phyloP scores from a whole-genome alignment of 2,888 invertebrate genomes.

The Chymomyza amoena region DNA sequence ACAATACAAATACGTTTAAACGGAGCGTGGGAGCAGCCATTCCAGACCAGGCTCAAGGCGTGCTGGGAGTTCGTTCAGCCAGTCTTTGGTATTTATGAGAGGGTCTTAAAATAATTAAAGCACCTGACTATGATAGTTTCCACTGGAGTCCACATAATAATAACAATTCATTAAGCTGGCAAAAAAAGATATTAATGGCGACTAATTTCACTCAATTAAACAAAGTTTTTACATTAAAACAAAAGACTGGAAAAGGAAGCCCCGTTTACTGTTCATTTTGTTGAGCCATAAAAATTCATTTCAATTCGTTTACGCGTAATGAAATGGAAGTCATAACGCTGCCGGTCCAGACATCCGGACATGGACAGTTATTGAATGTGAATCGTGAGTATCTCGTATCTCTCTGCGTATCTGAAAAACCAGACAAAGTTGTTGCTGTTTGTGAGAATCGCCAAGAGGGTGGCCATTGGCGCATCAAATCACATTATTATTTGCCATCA shows the following conservation, averaged over 20 bases:
- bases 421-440: constrained; percentile 57
- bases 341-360: background rate
- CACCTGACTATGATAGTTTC: constrained; percentile 41
- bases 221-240: constrained; percentile 74
- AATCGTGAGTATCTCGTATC: background rate
- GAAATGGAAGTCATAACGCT: constrained; percentile 67
- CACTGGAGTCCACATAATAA: background rate
- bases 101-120: constrained; percentile 65
- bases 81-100: constrained; percentile 45
- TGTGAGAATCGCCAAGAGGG: background rate
- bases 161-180: constrained; percentile 15
- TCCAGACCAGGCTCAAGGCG: background rate
- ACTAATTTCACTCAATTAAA: constrained; percentile 66
- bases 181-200: constrained; percentile 52
- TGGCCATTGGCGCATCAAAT: constrained; percentile 51
- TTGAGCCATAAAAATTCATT: constrained; percentile 73
- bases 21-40: constrained; percentile 69
- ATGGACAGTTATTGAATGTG: constrained; percentile 54
- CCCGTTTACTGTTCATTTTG: constrained; percentile 31
- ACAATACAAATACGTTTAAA: constrained; percentile 50
- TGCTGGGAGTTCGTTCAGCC: background rate
- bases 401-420: constrained; percentile 27
- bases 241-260: constrained; percentile 21
- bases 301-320: constrained; percentile 71
- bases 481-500: constrained; percentile 60